Conservation (phyloP, 2,113 vertebrate species). For the Boleophthalmus pectinirostris region DNA sequence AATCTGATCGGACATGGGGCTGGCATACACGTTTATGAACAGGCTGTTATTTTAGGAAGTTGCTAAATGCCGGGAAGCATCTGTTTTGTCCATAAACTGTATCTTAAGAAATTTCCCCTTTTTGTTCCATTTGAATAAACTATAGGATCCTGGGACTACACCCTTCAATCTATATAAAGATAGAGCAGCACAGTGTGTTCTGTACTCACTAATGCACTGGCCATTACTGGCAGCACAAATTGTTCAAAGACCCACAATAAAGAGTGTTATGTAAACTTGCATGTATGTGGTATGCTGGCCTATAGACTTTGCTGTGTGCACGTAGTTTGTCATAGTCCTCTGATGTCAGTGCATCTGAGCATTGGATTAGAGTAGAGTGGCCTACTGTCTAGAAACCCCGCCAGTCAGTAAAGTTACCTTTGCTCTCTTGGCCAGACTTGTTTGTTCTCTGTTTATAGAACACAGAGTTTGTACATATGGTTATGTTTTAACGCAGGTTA, state of each 20-base stretch:
- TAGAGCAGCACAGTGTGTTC: conserved; percentile 15
- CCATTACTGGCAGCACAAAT: conserved; percentile 15
- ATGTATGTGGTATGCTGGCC: background rate
- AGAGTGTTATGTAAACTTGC: conserved; percentile 6
- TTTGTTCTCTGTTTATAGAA: conserved; percentile 57
- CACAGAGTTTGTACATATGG: conserved; percentile 25
- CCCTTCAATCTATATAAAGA: conserved; percentile 13
- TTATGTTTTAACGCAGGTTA: conserved; percentile 45
- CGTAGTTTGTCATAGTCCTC: conserved; percentile 26
- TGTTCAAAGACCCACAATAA: conserved; percentile 26
- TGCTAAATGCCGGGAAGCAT: background rate
- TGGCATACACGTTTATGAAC: conserved; percentile 1
- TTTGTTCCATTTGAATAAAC: conserved; percentile 32
- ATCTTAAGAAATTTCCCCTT: conserved; percentile 10
- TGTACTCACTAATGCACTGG: background rate
- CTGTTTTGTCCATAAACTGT: conserved; percentile 13
- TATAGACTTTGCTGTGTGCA: background rate
- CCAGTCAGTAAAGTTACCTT: conserved; percentile 75
- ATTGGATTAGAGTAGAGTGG: conserved; percentile 30
- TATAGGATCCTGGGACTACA: conserved; percentile 13
- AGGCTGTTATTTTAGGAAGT: background rate
- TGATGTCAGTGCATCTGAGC: conserved; percentile 23
- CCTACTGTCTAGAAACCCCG: conserved; percentile 47
- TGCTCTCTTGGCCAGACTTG: conserved; percentile 56
- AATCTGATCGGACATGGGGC: conserved; percentile 18